These are phyloP conservation scores for Agriopis leucophaearia DNA, from an alignment of 2,888 invertebrate species.

Conservation along the genomic window DNA sequence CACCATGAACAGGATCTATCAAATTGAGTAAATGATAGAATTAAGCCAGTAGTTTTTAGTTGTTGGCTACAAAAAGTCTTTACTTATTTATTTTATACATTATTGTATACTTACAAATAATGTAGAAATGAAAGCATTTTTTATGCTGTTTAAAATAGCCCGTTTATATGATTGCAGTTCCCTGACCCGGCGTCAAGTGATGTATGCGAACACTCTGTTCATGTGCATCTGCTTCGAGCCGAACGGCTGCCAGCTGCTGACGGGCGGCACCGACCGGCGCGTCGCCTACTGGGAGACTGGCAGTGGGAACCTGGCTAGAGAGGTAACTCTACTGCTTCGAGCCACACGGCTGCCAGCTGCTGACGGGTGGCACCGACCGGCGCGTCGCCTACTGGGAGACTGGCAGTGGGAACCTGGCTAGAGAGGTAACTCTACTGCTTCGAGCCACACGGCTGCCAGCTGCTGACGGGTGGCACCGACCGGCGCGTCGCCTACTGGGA, in stretches of 20 bases:
- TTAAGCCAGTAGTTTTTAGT: too few species aligned
- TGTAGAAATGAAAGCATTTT: neutral
- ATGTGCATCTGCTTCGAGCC: slow-evolving; percentile 92
- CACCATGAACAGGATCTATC: too few species aligned
- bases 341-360: too few species aligned
- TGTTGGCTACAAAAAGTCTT: too few species aligned
- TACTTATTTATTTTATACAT: too few species aligned
- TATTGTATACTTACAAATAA: too few species aligned
- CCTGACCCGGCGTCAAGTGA: slow-evolving; percentile 91
- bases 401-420: slow-evolving; percentile 92
- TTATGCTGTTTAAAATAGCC: neutral
- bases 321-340: slow-evolving; percentile 72
- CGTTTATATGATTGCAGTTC: slow-evolving; percentile 78
- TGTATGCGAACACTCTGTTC: slow-evolving; percentile 95
- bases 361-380: too few species aligned
- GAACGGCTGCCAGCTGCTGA: slow-evolving; percentile 91
- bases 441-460: too few species aligned
- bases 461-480: too few species aligned
- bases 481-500: too few species aligned
- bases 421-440: slow-evolving; percentile 85
- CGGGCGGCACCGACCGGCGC: slow-evolving; percentile 94
- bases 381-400: slow-evolving; percentile 95
- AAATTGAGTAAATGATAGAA: too few species aligned
- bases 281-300: slow-evolving; percentile 96
- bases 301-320: slow-evolving; percentile 93